Base-by-base conservation (phyloP, 2,113 vertebrate species). In the Leptocoma aspasia region DNA sequence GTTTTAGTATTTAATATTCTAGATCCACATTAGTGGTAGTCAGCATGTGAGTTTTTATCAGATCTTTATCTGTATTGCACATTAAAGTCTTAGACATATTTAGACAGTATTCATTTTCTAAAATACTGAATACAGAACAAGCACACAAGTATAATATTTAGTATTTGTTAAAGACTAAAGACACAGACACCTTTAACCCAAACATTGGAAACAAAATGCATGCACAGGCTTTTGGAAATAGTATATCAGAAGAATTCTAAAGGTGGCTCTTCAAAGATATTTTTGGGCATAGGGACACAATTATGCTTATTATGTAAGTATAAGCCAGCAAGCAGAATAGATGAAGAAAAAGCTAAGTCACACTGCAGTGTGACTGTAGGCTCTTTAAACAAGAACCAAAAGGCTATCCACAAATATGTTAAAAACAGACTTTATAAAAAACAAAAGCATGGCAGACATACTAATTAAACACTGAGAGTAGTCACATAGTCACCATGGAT, bases 1-100 rank as follows among this genome's bases (percentile, higher is more conserved):
- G 90, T 6, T 96, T 98, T 96, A 98, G 95, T 87, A 71, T 76
- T 92, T 83, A 60, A 60, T 95, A 88, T 87, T 97, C 78, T 92
- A 90, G 71, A 89, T 35, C 91, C 92, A 96, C 70, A 87, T 73
- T 89, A 88, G 64, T 53, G 83, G 72, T 52, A 96, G 54, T 78
- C 50, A 95, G 87, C n/a, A 52, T 72, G 31, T 93, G 47, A 96
- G 30, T 44, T 91, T 69, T 90, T 82, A 64, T 65, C 57, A 93
- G 80, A 73, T 83, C 28, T 94, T 45, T 82, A 91, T 45, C 45
- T 64, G 47, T 78, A 64, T 13, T 30, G 44, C 15, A 96, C 24
- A 59, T 23, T 70, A 66, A 96, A 84, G 19, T 86, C 76, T 92
- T 95, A 89, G 69, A 82, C 76, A 88, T 86, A 94, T 87, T 95